phyloP scores from a whole-genome alignment of 2,797 vertebrate genomes.

The Acrocephalus scirpaceus region DNA sequence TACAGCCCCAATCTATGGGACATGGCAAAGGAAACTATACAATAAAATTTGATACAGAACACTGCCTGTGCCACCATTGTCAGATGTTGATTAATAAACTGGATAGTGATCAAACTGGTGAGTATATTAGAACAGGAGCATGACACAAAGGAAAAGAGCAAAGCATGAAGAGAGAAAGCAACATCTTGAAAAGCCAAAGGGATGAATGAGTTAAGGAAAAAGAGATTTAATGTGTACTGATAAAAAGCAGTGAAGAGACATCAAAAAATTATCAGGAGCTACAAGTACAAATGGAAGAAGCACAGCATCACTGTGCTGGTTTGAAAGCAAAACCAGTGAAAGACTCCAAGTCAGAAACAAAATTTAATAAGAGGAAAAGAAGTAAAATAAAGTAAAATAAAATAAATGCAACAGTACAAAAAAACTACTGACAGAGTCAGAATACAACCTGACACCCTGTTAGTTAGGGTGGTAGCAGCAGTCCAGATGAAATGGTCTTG shows the following conservation, averaged over 20 bases:
- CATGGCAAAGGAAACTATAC: background rate
- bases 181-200: background rate
- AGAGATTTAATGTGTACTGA: slow-evolving; percentile 5
- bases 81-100: background rate
- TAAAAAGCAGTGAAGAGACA: slow-evolving; percentile 16
- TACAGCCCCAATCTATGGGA: background rate
- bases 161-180: background rate
- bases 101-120: background rate
- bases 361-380: no score
- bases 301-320: background rate
- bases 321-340: no score
- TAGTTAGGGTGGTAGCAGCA: no score
- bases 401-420: no score
- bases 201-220: slow-evolving; percentile 17
- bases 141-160: background rate
- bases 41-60: background rate
- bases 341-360: no score
- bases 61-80: background rate
- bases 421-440: no score
- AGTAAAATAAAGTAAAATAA: no score
- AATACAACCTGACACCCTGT: no score
- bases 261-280: slow-evolving; percentile 32
- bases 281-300: slow-evolving; percentile 28
- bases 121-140: background rate
- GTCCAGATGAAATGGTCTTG: no score